These are phyloP conservation scores for Vollenhovia emeryi DNA, from an alignment of 1,140 invertebrate species.

Conservation along the genomic window DNA sequence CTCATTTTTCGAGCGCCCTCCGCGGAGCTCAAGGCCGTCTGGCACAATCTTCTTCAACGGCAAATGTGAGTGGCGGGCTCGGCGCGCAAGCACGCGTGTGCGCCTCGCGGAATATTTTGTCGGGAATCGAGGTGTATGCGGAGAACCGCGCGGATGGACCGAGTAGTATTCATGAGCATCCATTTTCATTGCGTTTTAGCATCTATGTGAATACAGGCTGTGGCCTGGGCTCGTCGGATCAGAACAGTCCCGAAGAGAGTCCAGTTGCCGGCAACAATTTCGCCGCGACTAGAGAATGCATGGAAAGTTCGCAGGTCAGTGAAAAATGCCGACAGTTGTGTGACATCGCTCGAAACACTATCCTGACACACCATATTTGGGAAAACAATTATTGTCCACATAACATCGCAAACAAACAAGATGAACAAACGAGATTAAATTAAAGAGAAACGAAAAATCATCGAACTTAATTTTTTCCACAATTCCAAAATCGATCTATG, in stretches of 20 bases:
- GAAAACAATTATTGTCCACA: neutral
- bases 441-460: neutral
- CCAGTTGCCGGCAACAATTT: constrained; percentile 75
- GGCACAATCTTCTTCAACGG: constrained; percentile 94
- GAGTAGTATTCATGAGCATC: constrained; percentile 13
- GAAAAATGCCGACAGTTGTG: neutral
- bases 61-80: constrained; percentile 90
- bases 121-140: neutral
- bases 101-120: constrained; percentile 19
- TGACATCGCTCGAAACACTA: neutral
- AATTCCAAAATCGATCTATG: neutral
- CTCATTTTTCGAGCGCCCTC: constrained; percentile 92
- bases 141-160: neutral
- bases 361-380: neutral
- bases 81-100: neutral
- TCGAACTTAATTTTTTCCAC: neutral
- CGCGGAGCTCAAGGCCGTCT: constrained; percentile 93
- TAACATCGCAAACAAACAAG: neutral
- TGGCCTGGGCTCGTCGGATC: constrained; percentile 79
- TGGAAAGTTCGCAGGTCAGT: constrained; percentile 80
- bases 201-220: constrained; percentile 89
- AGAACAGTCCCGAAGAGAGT: constrained; percentile 89
- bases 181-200: constrained; percentile 84
- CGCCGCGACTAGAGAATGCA: constrained; percentile 73
- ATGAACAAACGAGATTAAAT: neutral